Evolutionary conservation across 2,888 invertebrate species (phyloP), one percentile per base, ranked within the genome.

Genomic region (Drosophila atripex): DNA sequence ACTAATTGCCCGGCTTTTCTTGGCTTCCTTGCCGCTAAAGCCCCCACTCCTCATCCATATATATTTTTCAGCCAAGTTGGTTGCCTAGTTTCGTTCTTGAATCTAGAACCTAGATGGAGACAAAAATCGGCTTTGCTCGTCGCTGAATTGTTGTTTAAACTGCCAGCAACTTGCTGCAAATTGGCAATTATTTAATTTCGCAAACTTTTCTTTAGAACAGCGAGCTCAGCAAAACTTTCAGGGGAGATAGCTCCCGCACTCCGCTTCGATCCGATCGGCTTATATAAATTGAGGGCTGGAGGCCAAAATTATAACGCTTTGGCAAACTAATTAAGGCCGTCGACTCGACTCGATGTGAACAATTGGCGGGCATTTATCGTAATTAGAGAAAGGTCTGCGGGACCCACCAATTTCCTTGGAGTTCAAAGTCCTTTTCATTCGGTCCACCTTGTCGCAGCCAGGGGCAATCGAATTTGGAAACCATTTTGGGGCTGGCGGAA

Each of bases 121-220:
- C 64, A 64, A 54, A 71, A 63, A 72, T 70, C 61, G 61, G 50
- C 61, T 59, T 54, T 60, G 49, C 72, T 43, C 45, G 45, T 45
- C 61, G 45, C 43, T 46, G 45, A 41, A 70, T 72, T 70, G 70
- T 70, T 72, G 64, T 72, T 72, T 72, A 72, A 70, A 72, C 72
- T 70, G 39, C 54, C 63, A 61, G 64, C 68, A 54, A 61, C 70
- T 70, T 70, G 63, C 72, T 39, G 54, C 63, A 63, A 71, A 72
- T 70, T 70, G 70, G 54, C 70, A 71, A 72, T 70, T 70, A 70
- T 70, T 70, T 70, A 72, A 72, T 72, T 69, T 69, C 45, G 51
- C 51, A 55, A 70, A 70, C 61, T 70, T 70, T 60, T 49, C 39
- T 39, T 35, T 59, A 3, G 50, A 35, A 7, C 43, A 3, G 3